These are phyloP conservation scores for Poecilia gillii DNA, from an alignment of 2,797 vertebrate genomes.

Conservation along the genomic window DNA sequence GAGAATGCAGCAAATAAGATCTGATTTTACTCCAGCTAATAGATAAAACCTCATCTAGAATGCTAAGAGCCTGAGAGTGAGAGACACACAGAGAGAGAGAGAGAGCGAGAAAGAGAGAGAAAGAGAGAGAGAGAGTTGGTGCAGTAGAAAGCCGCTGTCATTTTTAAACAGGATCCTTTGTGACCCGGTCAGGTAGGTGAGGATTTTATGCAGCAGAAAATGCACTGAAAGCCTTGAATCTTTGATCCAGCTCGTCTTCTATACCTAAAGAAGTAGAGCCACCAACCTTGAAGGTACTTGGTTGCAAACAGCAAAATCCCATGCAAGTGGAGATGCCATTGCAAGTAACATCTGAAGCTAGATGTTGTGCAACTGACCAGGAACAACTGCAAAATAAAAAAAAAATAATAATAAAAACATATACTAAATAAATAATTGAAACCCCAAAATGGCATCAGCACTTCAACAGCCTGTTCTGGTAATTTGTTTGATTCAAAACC, in stretches of 20 bases:
- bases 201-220: constrained; percentile 39
- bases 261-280: constrained; percentile 36
- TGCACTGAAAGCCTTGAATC: constrained; percentile 20
- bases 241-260: constrained; percentile 43
- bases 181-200: constrained; percentile 52
- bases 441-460: constrained; percentile 32
- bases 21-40: too few relatives aligned
- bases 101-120: not conserved
- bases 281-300: constrained; percentile 19
- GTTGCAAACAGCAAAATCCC: constrained; percentile 36
- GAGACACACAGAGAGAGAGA: too few relatives aligned
- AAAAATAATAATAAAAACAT: constrained; percentile 30
- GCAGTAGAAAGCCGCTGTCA: constrained; percentile 46
- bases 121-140: not conserved
- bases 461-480: constrained; percentile 36
- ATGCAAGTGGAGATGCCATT: constrained; percentile 42
- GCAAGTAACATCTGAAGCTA: constrained; percentile 32
- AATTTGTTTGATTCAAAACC: constrained; percentile 17
- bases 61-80: too few relatives aligned
- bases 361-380: constrained; percentile 50
- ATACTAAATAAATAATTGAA: constrained; percentile 64
- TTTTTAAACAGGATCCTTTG: constrained; percentile 52
- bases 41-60: too few relatives aligned
- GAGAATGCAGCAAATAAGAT: too few relatives aligned
- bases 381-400: constrained; percentile 44